Base-by-base conservation (phyloP, 1,140 invertebrate genomes). In the Pristionchus pacificus region DNA sequence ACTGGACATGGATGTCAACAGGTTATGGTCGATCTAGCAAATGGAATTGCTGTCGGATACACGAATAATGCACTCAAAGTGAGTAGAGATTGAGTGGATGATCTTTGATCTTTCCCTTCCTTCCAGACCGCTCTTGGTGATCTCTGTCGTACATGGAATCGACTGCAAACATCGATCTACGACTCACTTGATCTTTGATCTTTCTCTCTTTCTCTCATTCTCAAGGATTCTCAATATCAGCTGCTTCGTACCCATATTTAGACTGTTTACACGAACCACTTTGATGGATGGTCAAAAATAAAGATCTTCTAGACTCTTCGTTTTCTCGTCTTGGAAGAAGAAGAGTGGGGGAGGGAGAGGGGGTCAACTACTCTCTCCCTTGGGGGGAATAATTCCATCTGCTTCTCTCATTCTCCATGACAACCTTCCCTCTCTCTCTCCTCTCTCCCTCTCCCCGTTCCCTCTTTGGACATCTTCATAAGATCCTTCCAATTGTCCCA, bases 1-100 rank as follows among this genome's bases (percentile, higher is more conserved):
- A 66, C 76, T 13, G 76, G 76, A 25, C 66, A 77, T 61, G 76
- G 76, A 15, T 72, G 76, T 64, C 76, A 77, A 63, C 57, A 69
- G 33, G 76, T 74, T 25, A 62, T 60, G 32, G 49, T 61, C 27
- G 76, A 77, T 68, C 75, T 76, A 24, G 68, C 60, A 38, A 76
- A 77, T 57, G 29, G 59, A 29, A 49, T 77, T 1, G 62, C 65
- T 2, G 59, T 77, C 10, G 70, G 75, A 29, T 77, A 77, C 55
- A 64, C 70, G 19, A 77, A 63, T 19, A 77, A 77, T 33, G 76
- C 68, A 1, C 59, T 77, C 32, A 77, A 76, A 64, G 38, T 49
- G 19, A 6, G n/a, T n/a, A n/a, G n/a, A n/a, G n/a, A n/a, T n/a
- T n/a, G n/a, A n/a, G n/a, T n/a, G n/a, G n/a, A n/a, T n/a, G n/a